Evolutionary conservation across 2,113 vertebrate species (phyloP).

Genomic region (Malurus melanocephalus): DNA sequence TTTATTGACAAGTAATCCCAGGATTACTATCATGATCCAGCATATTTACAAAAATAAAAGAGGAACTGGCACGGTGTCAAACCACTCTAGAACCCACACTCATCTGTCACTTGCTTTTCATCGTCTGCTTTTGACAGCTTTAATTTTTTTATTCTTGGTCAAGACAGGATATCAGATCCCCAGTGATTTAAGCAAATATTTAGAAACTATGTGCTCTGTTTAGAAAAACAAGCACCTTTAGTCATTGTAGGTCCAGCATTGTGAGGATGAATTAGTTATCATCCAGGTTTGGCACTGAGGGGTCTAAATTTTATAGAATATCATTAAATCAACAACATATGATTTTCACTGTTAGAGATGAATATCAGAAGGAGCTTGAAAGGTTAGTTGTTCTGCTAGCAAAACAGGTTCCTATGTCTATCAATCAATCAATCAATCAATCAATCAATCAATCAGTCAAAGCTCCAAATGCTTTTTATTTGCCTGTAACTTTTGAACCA

Average conservation of each 20-base stretch:
- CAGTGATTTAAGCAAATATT: not conserved
- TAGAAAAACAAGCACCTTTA: not conserved
- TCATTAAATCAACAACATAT: not conserved
- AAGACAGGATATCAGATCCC: not conserved
- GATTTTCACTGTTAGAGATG: not conserved
- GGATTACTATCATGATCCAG: not conserved
- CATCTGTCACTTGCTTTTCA: fast-evolving
- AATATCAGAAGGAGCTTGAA: not conserved
- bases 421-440: not conserved
- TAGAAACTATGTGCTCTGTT: not conserved
- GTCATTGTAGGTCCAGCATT: not conserved
- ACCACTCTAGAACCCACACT: fast-evolving
- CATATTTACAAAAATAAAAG: not conserved
- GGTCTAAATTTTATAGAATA: not conserved
- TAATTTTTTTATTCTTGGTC: not conserved
- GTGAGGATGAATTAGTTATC: not conserved
- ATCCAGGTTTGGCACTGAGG: not conserved
- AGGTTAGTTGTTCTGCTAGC: not conserved
- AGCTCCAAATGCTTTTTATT: not conserved
- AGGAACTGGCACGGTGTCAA: fast-evolving
- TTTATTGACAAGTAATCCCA: not conserved
- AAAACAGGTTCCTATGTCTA: not conserved
- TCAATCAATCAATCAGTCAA: not conserved
- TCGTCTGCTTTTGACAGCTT: not conserved
- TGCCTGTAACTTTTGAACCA: not conserved